Base-by-base conservation (phyloP, 2,113 vertebrate genomes). In the Geococcyx californianus region DNA sequence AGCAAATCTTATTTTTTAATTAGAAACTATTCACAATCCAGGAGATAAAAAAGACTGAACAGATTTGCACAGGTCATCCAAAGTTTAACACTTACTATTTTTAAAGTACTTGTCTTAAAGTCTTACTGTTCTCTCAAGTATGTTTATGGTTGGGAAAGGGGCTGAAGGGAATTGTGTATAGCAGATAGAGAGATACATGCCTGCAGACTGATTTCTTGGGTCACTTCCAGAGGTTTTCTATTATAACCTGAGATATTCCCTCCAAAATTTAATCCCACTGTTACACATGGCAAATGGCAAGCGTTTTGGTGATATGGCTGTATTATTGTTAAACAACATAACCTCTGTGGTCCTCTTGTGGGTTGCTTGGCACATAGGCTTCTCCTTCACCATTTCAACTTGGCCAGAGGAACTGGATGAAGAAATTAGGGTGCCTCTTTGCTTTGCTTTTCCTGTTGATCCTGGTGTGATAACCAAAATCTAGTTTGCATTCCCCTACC, bases 321-420 rank as follows among this genome's bases (percentile, higher is more conserved):
- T 51, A 11, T 26, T 36, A 14, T 3, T 62, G 13, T 80, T 45
- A 36, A 68, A n/a, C 21, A 31, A 19, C 3, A 15, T 8, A 58
- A 51, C 25, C 34, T 0, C 0, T 10, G 38, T 11, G 21, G 2
- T 78, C 36, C 45, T 42, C 29, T 67, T 59, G 19, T 34, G 16
- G 56, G 44, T 60, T 6, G 0, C 4, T 38, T 28, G 29, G 36
- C 47, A 55, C 0, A 0, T 1, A 6, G 36, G 26, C 19, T 68
- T 67, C 38, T 94, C 34, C 68, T 66, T 78, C 60, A 49, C 28
- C 8, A 4, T 38, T 58, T n/a, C 40, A 76, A 18, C 18, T 31
- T 3, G 1, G 31, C 66, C 66, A 66, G 63, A 77, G 28, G 16
- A 83, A 24, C 44, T 49, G 26, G 2, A 12, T 3, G 36, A 87